Evolutionary conservation across 92 coral and sea anemone species (phyloP).

Genomic region (Paramuricea clavata): DNA sequence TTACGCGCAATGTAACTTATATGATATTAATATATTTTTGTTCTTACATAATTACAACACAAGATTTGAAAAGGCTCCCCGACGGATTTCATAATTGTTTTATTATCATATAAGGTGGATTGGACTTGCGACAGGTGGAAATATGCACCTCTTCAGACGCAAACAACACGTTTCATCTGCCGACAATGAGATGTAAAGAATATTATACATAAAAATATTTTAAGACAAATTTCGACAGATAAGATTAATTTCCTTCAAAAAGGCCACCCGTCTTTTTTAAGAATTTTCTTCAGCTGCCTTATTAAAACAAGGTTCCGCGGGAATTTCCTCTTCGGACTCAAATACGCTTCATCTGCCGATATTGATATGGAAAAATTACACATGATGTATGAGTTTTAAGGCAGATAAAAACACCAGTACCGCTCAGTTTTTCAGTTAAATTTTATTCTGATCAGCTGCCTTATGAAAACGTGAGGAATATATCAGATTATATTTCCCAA

Average conservation of each 20-base stretch:
- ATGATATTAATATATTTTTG: background rate
- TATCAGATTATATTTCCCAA: background rate
- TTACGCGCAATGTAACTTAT: background rate
- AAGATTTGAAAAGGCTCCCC: background rate
- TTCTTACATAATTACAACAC: constrained; percentile 7
- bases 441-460: too few relatives aligned
- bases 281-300: too few relatives aligned
- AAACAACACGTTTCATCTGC: background rate
- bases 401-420: too few relatives aligned
- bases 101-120: background rate
- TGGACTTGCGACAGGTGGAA: constrained; percentile 13
- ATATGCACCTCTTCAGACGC: background rate
- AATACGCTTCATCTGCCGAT: background rate
- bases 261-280: too few relatives aligned
- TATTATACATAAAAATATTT: too few relatives aligned
- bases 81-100: background rate
- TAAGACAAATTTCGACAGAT: too few relatives aligned
- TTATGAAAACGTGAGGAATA: too few relatives aligned
- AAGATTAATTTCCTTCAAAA: too few relatives aligned
- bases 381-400: too few relatives aligned
- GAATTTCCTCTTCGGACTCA: background rate
- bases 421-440: too few relatives aligned
- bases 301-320: too few relatives aligned
- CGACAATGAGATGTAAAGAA: background rate
- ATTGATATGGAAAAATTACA: too few relatives aligned